A percentile compares a stretch with the other conserved stretches of the same genome.
phyloP scores from a whole-genome alignment of 2,113 vertebrate species.

The Panurus biarmicus region DNA sequence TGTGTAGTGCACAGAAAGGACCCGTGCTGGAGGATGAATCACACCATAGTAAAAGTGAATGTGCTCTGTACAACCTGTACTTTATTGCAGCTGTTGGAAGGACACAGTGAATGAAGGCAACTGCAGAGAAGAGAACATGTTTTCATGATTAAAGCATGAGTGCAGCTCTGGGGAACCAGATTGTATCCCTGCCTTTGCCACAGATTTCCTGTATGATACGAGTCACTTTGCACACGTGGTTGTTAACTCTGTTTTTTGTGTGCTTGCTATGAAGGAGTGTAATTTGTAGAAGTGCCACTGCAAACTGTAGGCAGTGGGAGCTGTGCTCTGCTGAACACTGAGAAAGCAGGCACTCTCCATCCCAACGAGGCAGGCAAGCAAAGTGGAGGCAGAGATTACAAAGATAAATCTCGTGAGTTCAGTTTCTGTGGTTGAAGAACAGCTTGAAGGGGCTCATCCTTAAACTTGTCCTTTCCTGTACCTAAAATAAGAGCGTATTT shows the following conservation, averaged over 20 bases:
- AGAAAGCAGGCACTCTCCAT: background rate
- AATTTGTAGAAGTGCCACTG: background rate
- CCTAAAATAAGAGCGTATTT: background rate
- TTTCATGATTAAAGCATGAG: constrained; percentile 2
- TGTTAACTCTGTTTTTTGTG: background rate
- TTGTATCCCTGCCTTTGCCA: background rate
- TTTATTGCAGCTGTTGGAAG: background rate
- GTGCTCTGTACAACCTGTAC: background rate
- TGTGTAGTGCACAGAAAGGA: rapidly evolving
- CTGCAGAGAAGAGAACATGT: background rate
- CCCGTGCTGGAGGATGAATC: background rate
- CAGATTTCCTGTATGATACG: background rate
- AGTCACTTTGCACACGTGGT: background rate
- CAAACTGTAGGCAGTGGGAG: background rate
- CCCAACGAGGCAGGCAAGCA: background rate
- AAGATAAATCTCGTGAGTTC: background rate
- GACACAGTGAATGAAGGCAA: background rate
- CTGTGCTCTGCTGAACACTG: background rate
- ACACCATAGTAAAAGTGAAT: background rate
- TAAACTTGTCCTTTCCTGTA: background rate
- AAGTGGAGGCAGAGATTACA: background rate
- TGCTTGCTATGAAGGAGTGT: background rate
- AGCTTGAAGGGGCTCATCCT: background rate
- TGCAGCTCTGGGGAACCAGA: background rate
- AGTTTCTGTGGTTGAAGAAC: background rate